These are phyloP conservation scores for Labia minor DNA, from an alignment of 2,888 invertebrate species.

Conservation along the genomic window DNA sequence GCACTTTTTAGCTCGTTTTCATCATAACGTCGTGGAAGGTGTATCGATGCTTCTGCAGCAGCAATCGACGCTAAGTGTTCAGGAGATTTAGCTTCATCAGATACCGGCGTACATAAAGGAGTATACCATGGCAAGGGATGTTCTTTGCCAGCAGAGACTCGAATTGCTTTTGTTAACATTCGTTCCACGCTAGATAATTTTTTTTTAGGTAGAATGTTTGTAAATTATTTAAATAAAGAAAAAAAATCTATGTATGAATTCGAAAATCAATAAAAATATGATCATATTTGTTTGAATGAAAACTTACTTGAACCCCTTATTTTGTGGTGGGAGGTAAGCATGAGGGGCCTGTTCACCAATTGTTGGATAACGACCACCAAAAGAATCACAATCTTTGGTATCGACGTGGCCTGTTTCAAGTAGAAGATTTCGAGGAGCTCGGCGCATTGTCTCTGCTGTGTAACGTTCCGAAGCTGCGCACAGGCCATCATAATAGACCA, in stretches of 20 bases:
- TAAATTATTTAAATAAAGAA: too few relatives aligned
- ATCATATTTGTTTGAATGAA: too few relatives aligned
- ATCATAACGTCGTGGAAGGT: not conserved
- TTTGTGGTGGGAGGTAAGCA: not conserved
- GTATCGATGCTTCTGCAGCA: not conserved
- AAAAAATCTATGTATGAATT: too few relatives aligned
- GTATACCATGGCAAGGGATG: slow-evolving; percentile 70
- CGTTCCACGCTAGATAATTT: not conserved
- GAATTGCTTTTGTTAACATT: not conserved
- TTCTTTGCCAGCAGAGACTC: slow-evolving; percentile 41
- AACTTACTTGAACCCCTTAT: not conserved
- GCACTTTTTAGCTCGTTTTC: slow-evolving; percentile 15
- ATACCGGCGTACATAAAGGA: slow-evolving; percentile 46
- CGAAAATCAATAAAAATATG: too few relatives aligned
- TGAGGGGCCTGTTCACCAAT: not conserved
- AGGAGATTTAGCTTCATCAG: slow-evolving; percentile 26
- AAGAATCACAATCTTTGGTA: not conserved
- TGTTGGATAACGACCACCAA: not conserved
- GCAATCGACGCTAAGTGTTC: not conserved
- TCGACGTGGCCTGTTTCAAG: not conserved
- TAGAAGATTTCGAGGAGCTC: not conserved
- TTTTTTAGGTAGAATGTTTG: too few relatives aligned
- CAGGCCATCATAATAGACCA: not conserved
- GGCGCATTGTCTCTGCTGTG: not conserved
- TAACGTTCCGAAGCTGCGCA: not conserved